Base-by-base conservation (phyloP, 2,797 vertebrate genomes). In the Champsocephalus esox region DNA sequence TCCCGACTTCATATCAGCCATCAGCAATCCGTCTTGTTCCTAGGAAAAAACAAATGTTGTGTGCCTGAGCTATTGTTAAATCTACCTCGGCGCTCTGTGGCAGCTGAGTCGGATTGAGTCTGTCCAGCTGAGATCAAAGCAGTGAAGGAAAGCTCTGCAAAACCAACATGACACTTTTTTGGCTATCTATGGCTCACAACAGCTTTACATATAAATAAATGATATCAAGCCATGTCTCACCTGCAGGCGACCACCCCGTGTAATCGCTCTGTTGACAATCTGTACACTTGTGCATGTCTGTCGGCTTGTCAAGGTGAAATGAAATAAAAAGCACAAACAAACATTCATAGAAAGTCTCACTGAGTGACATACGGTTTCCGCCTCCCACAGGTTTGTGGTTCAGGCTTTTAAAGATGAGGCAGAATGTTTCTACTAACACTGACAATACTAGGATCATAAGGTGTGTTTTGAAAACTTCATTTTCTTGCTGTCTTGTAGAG, bases 401-500 rank as follows among this genome's bases (percentile, higher is more conserved):
- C 24, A 57, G 28, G 16, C 10, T 50, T 55, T 52, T 50, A 11
- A 48, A 79, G 41, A 48, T 49, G 16, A 41, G 2, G n/a, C 7
- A 2, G 28, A 4, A 28, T 28, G 2, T 58, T 71, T 63, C 12
- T 16, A 43, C 16, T 6, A 48, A n/a, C 32, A 28, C 4, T 54
- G 11, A 19, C 13, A 9, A 8, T 51, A 45, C 3, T 17, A 2
- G 19, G 1, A 51, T 19, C 6, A 38, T 14, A 45, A 32, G 10
- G 38, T 48, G 7, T 54, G 13, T 46, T 0, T 54, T 43, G 32
- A 0, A 38, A 1, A 54, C 24, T 52, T 34, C 57, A 14, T 52
- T 3, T 28, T 68, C 14, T 10, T 50, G 11, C 59, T 79, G 41
- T 48, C 2, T 75, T 32, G 6, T 75, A 99, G 98, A 89, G 96